Conservation (phyloP, 2,888 invertebrate genomes). For the Lasioglossum pauxillum region DNA sequence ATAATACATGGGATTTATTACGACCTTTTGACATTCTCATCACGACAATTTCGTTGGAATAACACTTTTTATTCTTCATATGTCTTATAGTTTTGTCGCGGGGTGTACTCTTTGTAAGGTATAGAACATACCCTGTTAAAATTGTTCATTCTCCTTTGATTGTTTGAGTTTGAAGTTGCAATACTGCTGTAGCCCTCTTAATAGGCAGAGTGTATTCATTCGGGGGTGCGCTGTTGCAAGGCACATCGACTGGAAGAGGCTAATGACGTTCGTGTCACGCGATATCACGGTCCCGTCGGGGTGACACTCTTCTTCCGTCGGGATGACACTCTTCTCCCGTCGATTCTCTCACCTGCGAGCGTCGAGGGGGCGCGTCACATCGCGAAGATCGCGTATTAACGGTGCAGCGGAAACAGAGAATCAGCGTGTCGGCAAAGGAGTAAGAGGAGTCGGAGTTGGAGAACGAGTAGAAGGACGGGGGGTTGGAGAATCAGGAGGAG, state of each 20-base stretch:
- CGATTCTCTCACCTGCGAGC: conserved; percentile 45
- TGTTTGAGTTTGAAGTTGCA: background rate
- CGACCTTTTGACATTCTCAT: too few relatives aligned
- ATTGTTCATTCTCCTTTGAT: conserved; percentile 1
- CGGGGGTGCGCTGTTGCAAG: background rate
- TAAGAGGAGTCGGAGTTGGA: background rate
- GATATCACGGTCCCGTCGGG: conserved; percentile 1
- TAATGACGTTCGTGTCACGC: conserved; percentile 36
- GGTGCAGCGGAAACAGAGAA: conserved; percentile 3
- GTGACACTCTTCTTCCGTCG: conserved; percentile 26
- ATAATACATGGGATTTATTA: too few relatives aligned
- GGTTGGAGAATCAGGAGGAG: background rate
- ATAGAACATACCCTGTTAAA: background rate
- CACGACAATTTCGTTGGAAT: too few relatives aligned
- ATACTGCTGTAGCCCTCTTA: background rate
- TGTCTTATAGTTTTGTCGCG: background rate
- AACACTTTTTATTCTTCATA: background rate
- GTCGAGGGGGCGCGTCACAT: conserved; percentile 23
- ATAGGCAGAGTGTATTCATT: background rate
- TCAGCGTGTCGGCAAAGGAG: background rate
- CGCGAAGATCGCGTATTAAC: conserved; percentile 38
- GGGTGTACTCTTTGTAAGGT: background rate
- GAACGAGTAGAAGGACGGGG: background rate
- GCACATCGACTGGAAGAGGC: conserved; percentile 23
- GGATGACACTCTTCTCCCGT: conserved; percentile 29